phyloP scores from a whole-genome alignment of 2,888 invertebrate species.

The Eupithecia dodoneata region DNA sequence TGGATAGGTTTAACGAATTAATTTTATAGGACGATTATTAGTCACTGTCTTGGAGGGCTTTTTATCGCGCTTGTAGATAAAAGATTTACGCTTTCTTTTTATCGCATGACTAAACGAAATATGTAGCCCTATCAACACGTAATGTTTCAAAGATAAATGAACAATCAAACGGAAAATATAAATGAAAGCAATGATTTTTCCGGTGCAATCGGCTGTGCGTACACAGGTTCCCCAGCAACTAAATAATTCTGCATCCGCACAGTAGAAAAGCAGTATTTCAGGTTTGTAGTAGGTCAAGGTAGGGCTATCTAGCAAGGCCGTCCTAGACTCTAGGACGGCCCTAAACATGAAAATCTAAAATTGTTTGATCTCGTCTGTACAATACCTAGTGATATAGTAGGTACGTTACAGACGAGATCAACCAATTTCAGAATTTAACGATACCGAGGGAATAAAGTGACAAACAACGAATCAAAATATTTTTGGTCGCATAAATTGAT shows the following conservation, averaged over 20 bases:
- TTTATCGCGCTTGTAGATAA: neutral
- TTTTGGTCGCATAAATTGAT: neutral
- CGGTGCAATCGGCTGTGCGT: neutral
- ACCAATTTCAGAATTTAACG: neutral
- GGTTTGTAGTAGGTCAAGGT: slow-evolving; percentile 25
- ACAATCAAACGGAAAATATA: neutral
- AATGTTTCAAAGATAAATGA: neutral
- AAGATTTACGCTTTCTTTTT: neutral
- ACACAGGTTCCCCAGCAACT: neutral
- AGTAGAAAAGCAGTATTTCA: slow-evolving; percentile 19
- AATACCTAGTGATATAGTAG: neutral
- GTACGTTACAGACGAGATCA: neutral
- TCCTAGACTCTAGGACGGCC: neutral
- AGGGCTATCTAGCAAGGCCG: slow-evolving; percentile 16
- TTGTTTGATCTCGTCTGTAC: neutral
- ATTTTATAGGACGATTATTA: neutral
- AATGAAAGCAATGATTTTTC: neutral
- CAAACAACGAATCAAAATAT: too few species aligned
- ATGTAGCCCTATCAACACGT: neutral
- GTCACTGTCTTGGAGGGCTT: neutral
- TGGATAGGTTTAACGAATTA: neutral
- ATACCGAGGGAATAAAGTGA: neutral
- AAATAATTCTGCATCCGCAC: neutral
- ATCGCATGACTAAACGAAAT: neutral
- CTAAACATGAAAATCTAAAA: neutral